These are phyloP conservation scores for Sarotherodon lohbergeri DNA, from an alignment of 2,113 vertebrate species.

Conservation along the genomic window DNA sequence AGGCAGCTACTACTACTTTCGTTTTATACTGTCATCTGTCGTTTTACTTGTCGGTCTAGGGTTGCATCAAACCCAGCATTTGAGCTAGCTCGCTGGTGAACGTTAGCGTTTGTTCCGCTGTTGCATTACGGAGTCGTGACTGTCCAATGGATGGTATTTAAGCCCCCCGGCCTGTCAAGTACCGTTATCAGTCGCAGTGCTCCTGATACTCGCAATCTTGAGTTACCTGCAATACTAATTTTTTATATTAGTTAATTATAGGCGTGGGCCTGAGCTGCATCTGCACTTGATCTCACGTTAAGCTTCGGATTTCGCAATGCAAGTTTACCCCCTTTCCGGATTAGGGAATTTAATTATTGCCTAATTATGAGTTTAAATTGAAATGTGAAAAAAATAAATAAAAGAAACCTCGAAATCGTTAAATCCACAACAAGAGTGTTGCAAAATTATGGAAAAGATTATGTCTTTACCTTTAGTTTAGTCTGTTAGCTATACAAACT, in stretches of 20 bases:
- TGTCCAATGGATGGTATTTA: slow-evolving; percentile 25
- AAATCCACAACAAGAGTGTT: not conserved
- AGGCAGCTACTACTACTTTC: not conserved
- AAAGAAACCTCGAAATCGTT: not conserved
- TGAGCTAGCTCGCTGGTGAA: not conserved
- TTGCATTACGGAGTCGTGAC: slow-evolving; percentile 55
- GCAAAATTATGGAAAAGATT: not conserved
- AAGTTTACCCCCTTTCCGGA: not conserved
- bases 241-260: not conserved
- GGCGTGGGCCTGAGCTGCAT: not conserved
- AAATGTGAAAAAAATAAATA: not conserved
- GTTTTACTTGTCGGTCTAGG: not conserved
- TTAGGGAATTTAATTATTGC: not conserved
- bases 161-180: slow-evolving; percentile 34
- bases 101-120: slow-evolving; percentile 8
- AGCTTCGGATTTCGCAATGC: slow-evolving; percentile 14
- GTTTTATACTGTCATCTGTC: not conserved
- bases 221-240: not conserved
- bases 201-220: not conserved
- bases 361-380: not conserved
- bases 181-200: not conserved
- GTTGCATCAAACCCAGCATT: not conserved
- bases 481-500: not conserved
- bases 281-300: not conserved
- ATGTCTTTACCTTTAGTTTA: not conserved